Evolutionary conservation across 2,113 vertebrate genomes (phyloP), one percentile per base, ranked within the genome.

Genomic region (Labeo rohita): DNA sequence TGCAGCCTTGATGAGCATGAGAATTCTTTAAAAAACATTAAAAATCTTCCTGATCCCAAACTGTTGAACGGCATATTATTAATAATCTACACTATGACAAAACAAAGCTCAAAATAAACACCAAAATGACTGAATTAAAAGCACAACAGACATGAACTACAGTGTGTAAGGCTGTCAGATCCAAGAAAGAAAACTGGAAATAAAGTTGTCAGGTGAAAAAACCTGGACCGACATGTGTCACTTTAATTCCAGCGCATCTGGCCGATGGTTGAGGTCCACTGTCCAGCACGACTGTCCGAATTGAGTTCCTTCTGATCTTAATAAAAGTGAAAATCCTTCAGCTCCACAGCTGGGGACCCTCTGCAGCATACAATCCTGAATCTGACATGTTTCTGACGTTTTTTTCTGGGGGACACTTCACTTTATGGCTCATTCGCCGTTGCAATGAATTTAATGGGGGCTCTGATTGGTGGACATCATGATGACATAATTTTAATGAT

Each of bases 201-300:
- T 89, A 89, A 77, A 90, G 90, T 90, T 91, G 91, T 92, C 91
- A 91, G 91, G 92, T 94, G 91, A 92, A 90, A 80, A 89, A 91
- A 94, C 89, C 89, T 88, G 86, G 73, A 87, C 90, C 73, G 92
- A 94, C 93, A 93, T 92, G 89, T 94, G 93, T 93, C 93, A 92
- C 91, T 93, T 94, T 92, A 90, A 93, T 92, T 93, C 91, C 54
- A 36, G 54, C 54, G 84, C 86, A 83, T 84, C 85, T 73, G 76
- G 85, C 85, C 88, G 79, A 89, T 68, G 84, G 76, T 89, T 78
- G 68, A 88, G 89, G 79, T 91, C 87, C 87, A 88, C 79, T 88
- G 92, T 93, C 92, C 91, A 77, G 73, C 3, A 59, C 88, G 92
- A 88, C 91, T 86, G 83, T 89, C 89, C 34, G 9, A 86, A 92